Conservation (phyloP, 2,113 vertebrate genomes). For the Gyps fulvus region DNA sequence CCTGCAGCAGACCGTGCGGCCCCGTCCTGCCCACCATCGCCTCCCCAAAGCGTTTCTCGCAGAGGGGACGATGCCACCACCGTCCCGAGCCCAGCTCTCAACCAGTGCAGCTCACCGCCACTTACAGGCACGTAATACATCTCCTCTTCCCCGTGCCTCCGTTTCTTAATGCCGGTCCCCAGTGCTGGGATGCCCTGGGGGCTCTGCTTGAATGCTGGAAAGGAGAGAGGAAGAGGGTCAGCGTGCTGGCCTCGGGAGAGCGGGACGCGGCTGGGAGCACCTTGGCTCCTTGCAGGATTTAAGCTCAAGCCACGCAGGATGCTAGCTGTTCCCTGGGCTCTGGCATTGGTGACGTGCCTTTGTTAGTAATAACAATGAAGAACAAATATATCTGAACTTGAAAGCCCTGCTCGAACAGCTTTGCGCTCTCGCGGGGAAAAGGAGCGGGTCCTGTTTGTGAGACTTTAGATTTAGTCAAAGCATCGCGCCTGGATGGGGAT, state of each 20-base stretch:
- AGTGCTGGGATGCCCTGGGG: constrained; percentile 83
- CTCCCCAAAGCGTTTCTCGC: not conserved
- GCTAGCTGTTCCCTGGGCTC: not conserved
- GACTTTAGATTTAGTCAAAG: not conserved
- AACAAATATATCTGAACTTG: fast-evolving
- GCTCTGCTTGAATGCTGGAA: constrained; percentile 92
- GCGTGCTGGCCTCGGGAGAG: fast-evolving
- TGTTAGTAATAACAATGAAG: not conserved
- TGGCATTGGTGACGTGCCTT: not conserved
- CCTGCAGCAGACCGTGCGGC: not conserved
- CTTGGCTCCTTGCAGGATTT: not conserved
- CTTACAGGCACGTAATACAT: constrained; percentile 93
- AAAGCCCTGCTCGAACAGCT: not conserved
- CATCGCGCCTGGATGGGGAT: too few species aligned
- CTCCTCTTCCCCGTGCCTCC: constrained; percentile 92
- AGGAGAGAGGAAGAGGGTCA: not conserved
- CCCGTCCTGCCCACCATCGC: not conserved
- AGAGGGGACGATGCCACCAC: fast-evolving
- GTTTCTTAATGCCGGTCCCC: constrained; percentile 84
- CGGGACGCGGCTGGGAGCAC: not conserved
- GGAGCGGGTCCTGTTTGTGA: fast-evolving
- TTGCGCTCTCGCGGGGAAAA: not conserved
- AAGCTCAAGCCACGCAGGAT: not conserved
- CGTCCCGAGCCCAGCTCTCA: fast-evolving
- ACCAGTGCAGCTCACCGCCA: not conserved